These are phyloP conservation scores for Eucidaris tribuloides DNA, from an alignment of 35 echinoderm and acorn worm species.

Conservation along the genomic window DNA sequence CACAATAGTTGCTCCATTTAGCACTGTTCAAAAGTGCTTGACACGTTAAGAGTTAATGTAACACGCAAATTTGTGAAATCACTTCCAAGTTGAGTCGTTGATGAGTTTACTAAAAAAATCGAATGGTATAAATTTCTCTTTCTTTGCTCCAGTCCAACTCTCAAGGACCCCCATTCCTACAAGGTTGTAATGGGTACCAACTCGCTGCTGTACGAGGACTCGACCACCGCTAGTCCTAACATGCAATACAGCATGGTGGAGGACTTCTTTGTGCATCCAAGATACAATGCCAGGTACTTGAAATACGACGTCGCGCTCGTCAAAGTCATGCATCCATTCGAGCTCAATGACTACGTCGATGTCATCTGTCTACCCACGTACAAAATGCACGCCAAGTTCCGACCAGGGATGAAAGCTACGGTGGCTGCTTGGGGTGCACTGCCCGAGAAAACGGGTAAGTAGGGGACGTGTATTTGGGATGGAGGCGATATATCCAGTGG, in stretches of 20 bases:
- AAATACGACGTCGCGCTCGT: constrained; percentile 5
- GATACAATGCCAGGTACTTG: not conserved
- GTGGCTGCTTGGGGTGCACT: constrained; percentile 1
- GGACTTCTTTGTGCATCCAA: not conserved
- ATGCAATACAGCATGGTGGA: not conserved
- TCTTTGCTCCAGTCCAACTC: not conserved
- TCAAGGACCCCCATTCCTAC: not conserved
- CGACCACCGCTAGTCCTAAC: not conserved
- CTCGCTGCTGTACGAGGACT: not conserved
- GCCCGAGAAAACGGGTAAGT: too few relatives aligned
- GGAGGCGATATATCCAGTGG: too few relatives aligned
- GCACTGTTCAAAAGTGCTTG: too few relatives aligned
- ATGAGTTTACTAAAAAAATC: too few relatives aligned
- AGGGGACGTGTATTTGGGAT: too few relatives aligned
- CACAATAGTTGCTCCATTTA: too few relatives aligned
- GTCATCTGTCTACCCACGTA: not conserved
- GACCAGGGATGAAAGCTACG: not conserved
- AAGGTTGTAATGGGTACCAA: constrained; percentile 11
- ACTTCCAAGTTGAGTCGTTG: too few relatives aligned
- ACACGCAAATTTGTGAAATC: too few relatives aligned
- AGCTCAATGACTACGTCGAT: constrained; percentile 11
- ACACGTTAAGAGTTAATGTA: too few relatives aligned
- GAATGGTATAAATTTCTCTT: too few relatives aligned
- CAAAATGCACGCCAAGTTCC: not conserved
- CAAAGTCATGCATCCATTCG: not conserved